Conservation (phyloP, 2,113 vertebrate species). For the Vulpes ferrilata region DNA sequence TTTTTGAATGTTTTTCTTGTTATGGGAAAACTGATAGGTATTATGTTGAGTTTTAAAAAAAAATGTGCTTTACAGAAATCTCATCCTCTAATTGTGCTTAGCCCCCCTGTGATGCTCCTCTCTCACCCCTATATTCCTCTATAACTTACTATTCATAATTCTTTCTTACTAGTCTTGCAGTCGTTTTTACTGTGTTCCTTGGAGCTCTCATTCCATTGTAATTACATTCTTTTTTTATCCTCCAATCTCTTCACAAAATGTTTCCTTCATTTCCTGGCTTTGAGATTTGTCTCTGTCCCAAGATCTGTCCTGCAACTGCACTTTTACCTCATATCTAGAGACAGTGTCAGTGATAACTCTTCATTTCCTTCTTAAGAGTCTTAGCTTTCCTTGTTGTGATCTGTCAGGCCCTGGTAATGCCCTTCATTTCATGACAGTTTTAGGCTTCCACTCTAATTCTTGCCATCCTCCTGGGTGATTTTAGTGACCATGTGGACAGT, state of each 20-base stretch:
- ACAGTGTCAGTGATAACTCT: not conserved
- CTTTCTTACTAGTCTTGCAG: not conserved
- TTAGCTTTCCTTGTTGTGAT: not conserved
- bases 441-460: not conserved
- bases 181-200: not conserved
- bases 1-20: constrained; percentile 51
- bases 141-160: not conserved
- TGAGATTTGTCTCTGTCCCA: not conserved
- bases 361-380: not conserved
- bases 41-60: constrained; percentile 1
- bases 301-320: not conserved
- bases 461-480: not conserved
- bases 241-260: not conserved
- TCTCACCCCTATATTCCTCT: not conserved
- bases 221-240: not conserved
- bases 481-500: not conserved
- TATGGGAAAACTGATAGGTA: not conserved
- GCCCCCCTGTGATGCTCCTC: not conserved
- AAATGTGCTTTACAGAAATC: constrained; percentile 6
- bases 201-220: not conserved
- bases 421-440: not conserved
- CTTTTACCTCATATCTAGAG: not conserved
- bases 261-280: constrained; percentile 33
- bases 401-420: not conserved
- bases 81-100: not conserved